These are phyloP conservation scores for Polydesmus complanatus DNA, from an alignment of 2,888 invertebrate species.

Conservation along the genomic window DNA sequence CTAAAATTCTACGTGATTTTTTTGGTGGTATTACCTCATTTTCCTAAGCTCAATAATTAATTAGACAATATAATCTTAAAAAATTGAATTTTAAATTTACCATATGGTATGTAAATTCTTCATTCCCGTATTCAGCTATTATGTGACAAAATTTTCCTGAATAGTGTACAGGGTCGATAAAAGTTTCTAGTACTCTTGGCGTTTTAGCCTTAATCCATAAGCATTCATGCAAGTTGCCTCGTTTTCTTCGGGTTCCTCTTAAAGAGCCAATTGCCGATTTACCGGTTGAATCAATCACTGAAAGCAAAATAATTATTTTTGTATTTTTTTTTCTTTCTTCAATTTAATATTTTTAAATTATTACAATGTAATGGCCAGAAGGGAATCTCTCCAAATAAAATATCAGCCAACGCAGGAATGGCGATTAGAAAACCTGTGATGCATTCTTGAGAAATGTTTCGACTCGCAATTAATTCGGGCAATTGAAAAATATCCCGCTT, in stretches of 20 bases:
- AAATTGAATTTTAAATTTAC: background rate
- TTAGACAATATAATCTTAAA: conserved; percentile 1
- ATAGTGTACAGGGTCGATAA: background rate
- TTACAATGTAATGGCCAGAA: background rate
- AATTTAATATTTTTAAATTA: no score
- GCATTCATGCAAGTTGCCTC: conserved; percentile 10
- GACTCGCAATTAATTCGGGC: background rate
- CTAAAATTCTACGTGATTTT: background rate
- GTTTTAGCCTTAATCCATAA: background rate
- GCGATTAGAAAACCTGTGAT: background rate
- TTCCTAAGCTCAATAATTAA: background rate
- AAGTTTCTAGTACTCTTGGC: background rate
- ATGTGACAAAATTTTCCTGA: conserved; percentile 6
- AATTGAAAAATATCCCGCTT: background rate
- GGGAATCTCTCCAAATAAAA: background rate
- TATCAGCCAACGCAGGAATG: background rate
- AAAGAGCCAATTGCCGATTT: conserved; percentile 6
- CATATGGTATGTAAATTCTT: background rate
- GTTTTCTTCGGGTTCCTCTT: conserved; percentile 1
- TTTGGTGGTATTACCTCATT: background rate
- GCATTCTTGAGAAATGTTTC: background rate
- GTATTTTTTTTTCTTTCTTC: background rate
- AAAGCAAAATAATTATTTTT: background rate
- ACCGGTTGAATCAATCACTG: conserved; percentile 13
- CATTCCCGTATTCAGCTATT: conserved; percentile 3